Conservation (phyloP, 2,113 vertebrate genomes). For the Rutilus rutilus region DNA sequence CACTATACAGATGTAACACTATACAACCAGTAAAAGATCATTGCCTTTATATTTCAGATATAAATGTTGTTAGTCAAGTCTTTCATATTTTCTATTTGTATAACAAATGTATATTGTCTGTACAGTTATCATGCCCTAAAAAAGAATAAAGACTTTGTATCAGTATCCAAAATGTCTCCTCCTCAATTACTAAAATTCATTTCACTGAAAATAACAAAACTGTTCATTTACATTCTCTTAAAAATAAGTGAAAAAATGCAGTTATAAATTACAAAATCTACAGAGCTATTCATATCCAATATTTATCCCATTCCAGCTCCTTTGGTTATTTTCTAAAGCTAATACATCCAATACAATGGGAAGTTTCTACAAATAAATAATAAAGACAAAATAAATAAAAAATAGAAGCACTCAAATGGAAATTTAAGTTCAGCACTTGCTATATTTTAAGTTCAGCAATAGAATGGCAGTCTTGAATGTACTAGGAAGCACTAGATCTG, state of each 20-base stretch:
- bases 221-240: slow-evolving; percentile 36
- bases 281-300: slow-evolving; percentile 35
- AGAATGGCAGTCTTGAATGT: not conserved
- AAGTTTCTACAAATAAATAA: slow-evolving; percentile 73
- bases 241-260: slow-evolving; percentile 42
- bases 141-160: slow-evolving; percentile 5
- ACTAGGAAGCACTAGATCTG: not conserved
- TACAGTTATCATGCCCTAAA: slow-evolving; percentile 12
- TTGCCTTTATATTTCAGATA: slow-evolving; percentile 14
- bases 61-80: slow-evolving; percentile 18
- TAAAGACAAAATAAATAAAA: slow-evolving; percentile 45
- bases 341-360: slow-evolving; percentile 56
- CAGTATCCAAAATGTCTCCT: slow-evolving; percentile 3
- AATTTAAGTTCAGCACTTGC: slow-evolving; percentile 44
- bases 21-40: not conserved
- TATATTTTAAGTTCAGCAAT: not conserved
- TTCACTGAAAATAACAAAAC: not conserved
- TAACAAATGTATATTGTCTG: slow-evolving; percentile 31
- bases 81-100: slow-evolving; percentile 18
- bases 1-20: not conserved
- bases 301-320: slow-evolving; percentile 37
- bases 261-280: slow-evolving; percentile 60
- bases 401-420: not conserved
- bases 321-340: slow-evolving; percentile 54
- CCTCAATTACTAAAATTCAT: slow-evolving; percentile 7